Evolutionary conservation across 2,797 vertebrate genomes (phyloP).

Genomic region (Chiloscyllium punctatum): DNA sequence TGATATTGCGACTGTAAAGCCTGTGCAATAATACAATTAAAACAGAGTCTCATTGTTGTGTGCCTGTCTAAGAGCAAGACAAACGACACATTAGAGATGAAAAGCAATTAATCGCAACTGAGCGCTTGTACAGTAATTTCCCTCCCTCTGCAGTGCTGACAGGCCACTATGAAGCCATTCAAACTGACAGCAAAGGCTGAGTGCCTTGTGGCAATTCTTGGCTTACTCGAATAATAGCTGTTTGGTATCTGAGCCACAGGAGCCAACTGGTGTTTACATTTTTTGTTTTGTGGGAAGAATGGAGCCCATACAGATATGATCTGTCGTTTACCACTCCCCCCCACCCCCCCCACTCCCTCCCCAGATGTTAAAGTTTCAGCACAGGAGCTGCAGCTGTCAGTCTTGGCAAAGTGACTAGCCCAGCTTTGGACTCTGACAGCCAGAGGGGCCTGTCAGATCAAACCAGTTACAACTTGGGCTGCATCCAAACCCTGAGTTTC

Average conservation of each 20-base stretch:
- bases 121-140: slow-evolving; percentile 47
- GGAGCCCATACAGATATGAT: fast-evolving
- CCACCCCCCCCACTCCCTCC: not conserved
- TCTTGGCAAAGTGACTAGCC: slow-evolving; percentile 41
- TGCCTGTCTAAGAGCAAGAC: slow-evolving; percentile 43
- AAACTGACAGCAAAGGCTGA: slow-evolving; percentile 25
- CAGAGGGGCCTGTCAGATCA: slow-evolving; percentile 47
- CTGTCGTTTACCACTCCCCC: not conserved
- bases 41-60: slow-evolving; percentile 51
- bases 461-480: slow-evolving; percentile 54
- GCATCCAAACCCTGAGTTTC: slow-evolving; percentile 46
- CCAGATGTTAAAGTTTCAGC: slow-evolving; percentile 36
- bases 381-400: slow-evolving; percentile 54
- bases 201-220: slow-evolving; percentile 43
- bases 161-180: slow-evolving; percentile 44
- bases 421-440: slow-evolving; percentile 33
- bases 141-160: slow-evolving; percentile 39
- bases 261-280: not conserved
- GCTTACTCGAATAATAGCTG: slow-evolving; percentile 38
- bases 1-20: slow-evolving; percentile 40
- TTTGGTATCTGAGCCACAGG: slow-evolving; percentile 40
- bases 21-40: slow-evolving; percentile 52
- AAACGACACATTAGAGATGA: slow-evolving; percentile 45
- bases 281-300: not conserved
- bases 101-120: slow-evolving; percentile 58